Conservation (phyloP, 2,113 vertebrate genomes). For the Lota lota region DNA sequence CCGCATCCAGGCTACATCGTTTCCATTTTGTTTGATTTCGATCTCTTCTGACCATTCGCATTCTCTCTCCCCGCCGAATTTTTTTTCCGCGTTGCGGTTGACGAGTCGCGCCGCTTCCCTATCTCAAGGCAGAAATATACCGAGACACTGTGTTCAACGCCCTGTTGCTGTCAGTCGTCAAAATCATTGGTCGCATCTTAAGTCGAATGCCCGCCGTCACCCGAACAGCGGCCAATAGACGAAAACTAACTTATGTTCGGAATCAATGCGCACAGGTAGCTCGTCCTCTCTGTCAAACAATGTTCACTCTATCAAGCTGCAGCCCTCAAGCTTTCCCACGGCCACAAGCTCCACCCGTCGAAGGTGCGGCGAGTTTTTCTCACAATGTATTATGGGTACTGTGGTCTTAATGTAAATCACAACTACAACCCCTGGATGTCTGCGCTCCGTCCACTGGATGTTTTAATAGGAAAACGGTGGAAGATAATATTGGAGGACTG, state of each 20-base stretch:
- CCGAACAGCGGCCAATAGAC: conserved; percentile 14
- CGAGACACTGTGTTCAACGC: conserved; percentile 64
- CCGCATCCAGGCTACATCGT: conserved; percentile 73
- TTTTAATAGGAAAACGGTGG: no score
- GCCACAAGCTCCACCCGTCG: conserved; percentile 66
- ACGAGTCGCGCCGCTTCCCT: conserved; percentile 57
- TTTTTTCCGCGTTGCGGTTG: conserved; percentile 67
- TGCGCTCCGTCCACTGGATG: no score
- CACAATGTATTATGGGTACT: conserved; percentile 60
- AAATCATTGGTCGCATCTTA: conserved; percentile 36
- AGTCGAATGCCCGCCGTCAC: conserved; percentile 12
- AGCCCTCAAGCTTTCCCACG: conserved; percentile 55
- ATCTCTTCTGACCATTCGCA: conserved; percentile 69
- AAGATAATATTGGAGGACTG: no score
- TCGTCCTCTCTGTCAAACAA: conserved; percentile 62
- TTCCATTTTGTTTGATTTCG: conserved; percentile 62
- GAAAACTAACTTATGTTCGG: conserved; percentile 50
- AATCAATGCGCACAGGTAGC: conserved; percentile 25
- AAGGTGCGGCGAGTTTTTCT: conserved; percentile 47
- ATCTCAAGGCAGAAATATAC: conserved; percentile 40
- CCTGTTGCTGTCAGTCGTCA: conserved; percentile 69
- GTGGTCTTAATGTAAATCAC: conserved; percentile 40
- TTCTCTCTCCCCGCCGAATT: conserved; percentile 55
- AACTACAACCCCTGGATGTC: no score
- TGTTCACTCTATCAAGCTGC: conserved; percentile 47